Base-by-base conservation (phyloP, 53 echinoderm and acorn worm species). In the Hippasteria phrygiana region DNA sequence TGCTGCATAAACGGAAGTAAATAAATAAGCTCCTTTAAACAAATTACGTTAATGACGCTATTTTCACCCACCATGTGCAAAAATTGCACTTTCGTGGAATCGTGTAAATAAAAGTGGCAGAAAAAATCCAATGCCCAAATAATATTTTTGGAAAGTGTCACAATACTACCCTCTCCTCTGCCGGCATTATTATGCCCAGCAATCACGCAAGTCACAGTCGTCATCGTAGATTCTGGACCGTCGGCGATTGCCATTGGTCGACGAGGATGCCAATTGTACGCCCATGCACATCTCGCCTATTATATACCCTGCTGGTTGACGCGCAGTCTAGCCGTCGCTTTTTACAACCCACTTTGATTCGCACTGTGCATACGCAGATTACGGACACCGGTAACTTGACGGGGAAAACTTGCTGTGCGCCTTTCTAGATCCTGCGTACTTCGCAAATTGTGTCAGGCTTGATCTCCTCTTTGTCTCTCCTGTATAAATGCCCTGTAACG, bases 401-500 rank as follows among this genome's bases (percentile, higher is more conserved):
- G 51, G 51, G 74, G 53, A 29, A 48, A 31, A 75, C 45, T 74
- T 27, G 47, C 26, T 75, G 75, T 26, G 14, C 46, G 9, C 12
- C 18, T 43, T 50, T 48, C 35, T 31, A 53, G 14, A 50, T 43
- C 1, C n/a, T n/a, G n/a, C n/a, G n/a, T 59, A 59, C 22, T 24
- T 1, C 32, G 35, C 67, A 22, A 12, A 67, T 31, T 26, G 42
- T 76, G 76, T 53, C 50, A 76, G 6, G 26, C 12, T 76, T 33
- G 14, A 47, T 54, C 24, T 28, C 51, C 5, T 76, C 54, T 50
- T 31, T 59, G n/a, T 59, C 74, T 28, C 34, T 18, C 35, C 17
- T 24, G 76, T 50, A 76, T 76, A 53, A 76, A 53, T 76, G 53
- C 76, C n/a, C 76, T 33, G 76, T 34, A 53, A 53, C 54, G 76